Base-by-base conservation (phyloP, 2,113 vertebrate genomes). In the Pygoscelis antarcticus region DNA sequence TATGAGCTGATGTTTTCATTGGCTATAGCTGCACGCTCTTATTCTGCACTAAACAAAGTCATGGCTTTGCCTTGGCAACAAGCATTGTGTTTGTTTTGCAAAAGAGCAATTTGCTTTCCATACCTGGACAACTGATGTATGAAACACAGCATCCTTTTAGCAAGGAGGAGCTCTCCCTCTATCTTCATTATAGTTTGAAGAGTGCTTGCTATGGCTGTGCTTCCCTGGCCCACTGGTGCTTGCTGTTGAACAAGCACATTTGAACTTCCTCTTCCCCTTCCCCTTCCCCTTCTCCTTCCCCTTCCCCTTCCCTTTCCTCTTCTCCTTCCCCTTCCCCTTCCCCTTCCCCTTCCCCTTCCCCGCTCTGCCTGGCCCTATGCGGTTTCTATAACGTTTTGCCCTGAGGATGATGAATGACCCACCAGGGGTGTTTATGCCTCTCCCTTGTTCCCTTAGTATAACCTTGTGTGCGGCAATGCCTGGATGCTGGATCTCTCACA, bases 401-500 rank as follows among this genome's bases (percentile, higher is more conserved):
- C 52, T 44, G n/a, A 68, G 52, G 36, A 10, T 75, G 29, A 51
- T 30, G 19, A 91, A 19, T 62, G 14, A 55, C 22, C 23, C 29
- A 44, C 65, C 30, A 57, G 21, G 19, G 8, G 26, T 57, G 30
- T 62, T 94, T 22, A 76, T 51, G 19, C 10, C 8, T 95, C 87
- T 96, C 78, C n/a, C 97, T 93, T 89, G 30, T 93, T 92, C 84
- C 91, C 40, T n/a, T 97, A 99, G 99, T 99, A 99, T 81, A 97
- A 99, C 93, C 98, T 99, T 52, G 99, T 99, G 93, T 99, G 99
- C 19, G 77, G 89, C 18, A 97, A 98, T 17, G 98, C 96, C 5
- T 99, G 99, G 99, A 95, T 99, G 98, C 95, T 99, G 96, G 99
- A 99, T 95, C 93, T 99, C 98, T 99, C 98, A 64, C 99, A 99